Percentiles rank a stretch among this genome's conserved stretches.
Conservation (phyloP, 2,888 invertebrate genomes). For the Aphodius granarius region DNA sequence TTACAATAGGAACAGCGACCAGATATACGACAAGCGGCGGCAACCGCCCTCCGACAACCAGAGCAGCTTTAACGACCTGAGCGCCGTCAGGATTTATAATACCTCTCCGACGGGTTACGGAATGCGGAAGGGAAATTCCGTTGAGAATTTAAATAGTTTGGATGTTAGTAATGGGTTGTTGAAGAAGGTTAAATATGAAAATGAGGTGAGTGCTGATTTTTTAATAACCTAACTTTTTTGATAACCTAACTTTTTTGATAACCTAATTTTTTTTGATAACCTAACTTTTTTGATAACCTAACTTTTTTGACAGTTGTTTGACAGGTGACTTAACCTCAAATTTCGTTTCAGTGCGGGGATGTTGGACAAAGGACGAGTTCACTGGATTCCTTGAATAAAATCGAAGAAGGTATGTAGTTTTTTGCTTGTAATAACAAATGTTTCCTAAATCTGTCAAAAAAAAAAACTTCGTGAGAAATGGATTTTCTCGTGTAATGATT, state of each 20-base stretch:
- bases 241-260: background rate
- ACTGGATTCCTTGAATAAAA: slow-evolving; percentile 50
- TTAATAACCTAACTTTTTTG: background rate
- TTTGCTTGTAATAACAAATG: slow-evolving; percentile 1
- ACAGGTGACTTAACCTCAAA: background rate
- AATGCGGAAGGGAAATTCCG: slow-evolving; percentile 47
- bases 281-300: background rate
- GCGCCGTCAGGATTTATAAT: slow-evolving; percentile 29
- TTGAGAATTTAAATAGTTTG: slow-evolving; percentile 47
- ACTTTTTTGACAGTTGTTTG: slow-evolving; percentile 1
- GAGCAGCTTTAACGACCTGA: slow-evolving; percentile 30
- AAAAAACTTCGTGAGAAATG: background rate
- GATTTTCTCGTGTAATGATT: background rate
- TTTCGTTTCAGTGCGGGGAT: slow-evolving; percentile 45
- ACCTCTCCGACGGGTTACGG: slow-evolving; percentile 20
- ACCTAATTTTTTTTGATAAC: slow-evolving; percentile 13
- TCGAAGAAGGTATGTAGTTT: slow-evolving; percentile 47
- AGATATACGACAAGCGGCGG: slow-evolving; percentile 23
- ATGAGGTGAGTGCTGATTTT: slow-evolving; percentile 43
- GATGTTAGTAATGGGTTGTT: slow-evolving; percentile 45
- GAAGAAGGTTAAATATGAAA: slow-evolving; percentile 52
- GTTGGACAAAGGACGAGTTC: slow-evolving; percentile 46
- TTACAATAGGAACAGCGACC: slow-evolving; percentile 24
- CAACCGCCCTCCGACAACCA: slow-evolving; percentile 33
- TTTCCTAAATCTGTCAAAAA: background rate